Percentiles rank a stretch among this genome's conserved stretches.
Evolutionary conservation across 1,140 invertebrate species (phyloP).

Genomic region (Goniozus legneri): DNA sequence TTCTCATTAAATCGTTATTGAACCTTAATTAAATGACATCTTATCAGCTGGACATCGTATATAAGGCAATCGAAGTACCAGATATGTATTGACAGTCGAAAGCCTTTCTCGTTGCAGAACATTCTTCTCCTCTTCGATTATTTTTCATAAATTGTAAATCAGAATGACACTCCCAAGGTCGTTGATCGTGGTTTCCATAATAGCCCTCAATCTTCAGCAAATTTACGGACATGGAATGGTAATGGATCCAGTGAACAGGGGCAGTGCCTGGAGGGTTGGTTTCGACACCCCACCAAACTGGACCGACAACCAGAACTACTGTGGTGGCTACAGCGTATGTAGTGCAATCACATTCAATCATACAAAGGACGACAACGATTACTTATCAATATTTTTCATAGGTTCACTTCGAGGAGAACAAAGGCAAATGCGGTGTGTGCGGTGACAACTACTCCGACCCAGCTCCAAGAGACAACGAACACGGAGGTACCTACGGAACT

Average conservation of each 20-base stretch:
- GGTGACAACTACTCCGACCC: slow-evolving; percentile 55
- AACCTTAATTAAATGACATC: background rate
- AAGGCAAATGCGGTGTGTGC: slow-evolving; percentile 59
- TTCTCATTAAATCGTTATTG: no score
- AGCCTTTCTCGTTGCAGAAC: no score
- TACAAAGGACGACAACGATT: background rate
- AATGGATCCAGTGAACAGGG: slow-evolving; percentile 64
- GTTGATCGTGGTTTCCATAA: slow-evolving; percentile 8
- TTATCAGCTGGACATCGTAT: background rate
- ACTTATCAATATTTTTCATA: slow-evolving; percentile 11
- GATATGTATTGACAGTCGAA: no score
- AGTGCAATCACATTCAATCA: background rate
- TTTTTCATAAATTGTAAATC: background rate
- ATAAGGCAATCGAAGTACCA: no score
- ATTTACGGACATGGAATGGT: slow-evolving; percentile 65
- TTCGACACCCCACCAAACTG: slow-evolving; percentile 71
- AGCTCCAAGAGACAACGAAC: slow-evolving; percentile 61
- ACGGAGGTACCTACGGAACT: slow-evolving; percentile 60
- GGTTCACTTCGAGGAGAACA: slow-evolving; percentile 50
- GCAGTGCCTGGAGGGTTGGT: slow-evolving; percentile 68
- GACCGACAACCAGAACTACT: slow-evolving; percentile 65
- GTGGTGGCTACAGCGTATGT: slow-evolving; percentile 57
- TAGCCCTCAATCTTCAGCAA: slow-evolving; percentile 10
- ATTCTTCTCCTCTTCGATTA: no score
- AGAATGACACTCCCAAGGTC: background rate